A percentile compares a stretch with the other conserved stretches of the same genome.
These are phyloP conservation scores for Cryptosula pallasiana DNA, from an alignment of 2,888 invertebrate species.

Conservation along the genomic window DNA sequence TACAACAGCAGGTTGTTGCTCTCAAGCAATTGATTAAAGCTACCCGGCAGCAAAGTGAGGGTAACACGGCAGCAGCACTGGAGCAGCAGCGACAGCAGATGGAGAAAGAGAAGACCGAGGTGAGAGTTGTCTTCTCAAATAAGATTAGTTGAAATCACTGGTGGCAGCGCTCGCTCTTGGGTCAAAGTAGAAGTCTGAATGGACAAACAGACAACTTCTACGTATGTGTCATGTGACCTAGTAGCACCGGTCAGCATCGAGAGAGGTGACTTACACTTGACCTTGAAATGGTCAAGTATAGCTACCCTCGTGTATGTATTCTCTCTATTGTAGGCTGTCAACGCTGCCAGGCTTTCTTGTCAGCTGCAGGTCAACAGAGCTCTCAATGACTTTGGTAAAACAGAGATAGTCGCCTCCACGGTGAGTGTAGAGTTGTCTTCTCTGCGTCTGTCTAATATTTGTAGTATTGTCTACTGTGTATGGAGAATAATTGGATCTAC, in stretches of 20 bases:
- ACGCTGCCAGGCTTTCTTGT: constrained; percentile 45
- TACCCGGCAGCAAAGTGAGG: constrained; percentile 46
- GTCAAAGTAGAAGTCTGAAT: too few relatives aligned
- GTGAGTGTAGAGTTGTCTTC: not conserved
- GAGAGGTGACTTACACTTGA: too few relatives aligned
- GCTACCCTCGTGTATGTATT: too few relatives aligned
- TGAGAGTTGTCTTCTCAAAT: constrained; percentile 28
- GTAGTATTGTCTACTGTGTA: too few relatives aligned
- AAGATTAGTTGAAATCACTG: too few relatives aligned
- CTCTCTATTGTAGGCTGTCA: constrained; percentile 45
- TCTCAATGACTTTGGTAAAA: constrained; percentile 29
- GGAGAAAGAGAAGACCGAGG: constrained; percentile 49
- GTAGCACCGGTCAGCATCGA: too few relatives aligned
- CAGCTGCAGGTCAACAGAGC: constrained; percentile 46
- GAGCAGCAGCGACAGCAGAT: constrained; percentile 45
- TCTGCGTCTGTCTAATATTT: too few relatives aligned
- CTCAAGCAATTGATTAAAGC: constrained; percentile 50
- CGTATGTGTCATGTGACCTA: too few relatives aligned
- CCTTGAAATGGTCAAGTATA: too few relatives aligned
- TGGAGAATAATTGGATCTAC: too few relatives aligned
- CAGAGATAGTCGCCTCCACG: not conserved
- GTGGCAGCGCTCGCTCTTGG: too few relatives aligned
- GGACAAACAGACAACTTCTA: too few relatives aligned
- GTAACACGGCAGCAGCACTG: constrained; percentile 43
- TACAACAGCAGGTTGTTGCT: constrained; percentile 49